Conservation (phyloP, 2,797 vertebrate species). For the Amblyopsis hoosieri region DNA sequence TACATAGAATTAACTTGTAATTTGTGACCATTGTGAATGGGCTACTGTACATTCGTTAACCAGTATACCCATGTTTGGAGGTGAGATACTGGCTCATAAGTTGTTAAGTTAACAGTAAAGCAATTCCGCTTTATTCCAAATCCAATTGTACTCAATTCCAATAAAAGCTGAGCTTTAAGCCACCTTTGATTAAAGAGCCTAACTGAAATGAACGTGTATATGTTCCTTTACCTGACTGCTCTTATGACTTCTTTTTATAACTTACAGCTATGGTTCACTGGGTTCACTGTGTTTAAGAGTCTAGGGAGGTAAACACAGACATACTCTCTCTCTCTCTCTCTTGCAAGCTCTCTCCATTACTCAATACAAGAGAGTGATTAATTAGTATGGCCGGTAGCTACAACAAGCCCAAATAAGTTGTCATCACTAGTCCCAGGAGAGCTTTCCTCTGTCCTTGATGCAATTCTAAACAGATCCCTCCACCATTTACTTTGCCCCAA, state of each 20-base stretch:
- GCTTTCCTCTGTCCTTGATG: constrained; percentile 26
- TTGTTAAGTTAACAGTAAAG: no score
- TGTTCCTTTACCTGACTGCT: constrained; percentile 5
- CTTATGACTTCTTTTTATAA: constrained; percentile 1
- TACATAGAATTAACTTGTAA: no score
- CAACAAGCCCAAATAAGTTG: constrained; percentile 63
- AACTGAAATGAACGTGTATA: no score
- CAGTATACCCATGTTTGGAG: no score
- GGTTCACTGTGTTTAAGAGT: constrained; percentile 68
- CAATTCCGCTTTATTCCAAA: no score
- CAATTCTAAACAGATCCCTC: constrained; percentile 45
- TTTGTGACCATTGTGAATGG: no score
- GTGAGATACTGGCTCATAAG: no score
- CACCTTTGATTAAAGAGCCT: no score
- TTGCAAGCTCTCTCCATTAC: constrained; percentile 45
- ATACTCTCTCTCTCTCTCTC: constrained; percentile 22
- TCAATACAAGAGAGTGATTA: constrained; percentile 71
- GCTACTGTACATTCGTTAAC: no score
- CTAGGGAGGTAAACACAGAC: constrained; percentile 44
- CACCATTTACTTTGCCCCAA: constrained; percentile 26
- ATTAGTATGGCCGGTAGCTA: constrained; percentile 61
- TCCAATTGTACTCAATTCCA: no score
- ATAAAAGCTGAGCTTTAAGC: no score
- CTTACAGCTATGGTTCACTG: constrained; percentile 53
- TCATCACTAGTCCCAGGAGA: constrained; percentile 47